Conservation (phyloP, 2,797 vertebrate species). For the Corythornis leucogaster region DNA sequence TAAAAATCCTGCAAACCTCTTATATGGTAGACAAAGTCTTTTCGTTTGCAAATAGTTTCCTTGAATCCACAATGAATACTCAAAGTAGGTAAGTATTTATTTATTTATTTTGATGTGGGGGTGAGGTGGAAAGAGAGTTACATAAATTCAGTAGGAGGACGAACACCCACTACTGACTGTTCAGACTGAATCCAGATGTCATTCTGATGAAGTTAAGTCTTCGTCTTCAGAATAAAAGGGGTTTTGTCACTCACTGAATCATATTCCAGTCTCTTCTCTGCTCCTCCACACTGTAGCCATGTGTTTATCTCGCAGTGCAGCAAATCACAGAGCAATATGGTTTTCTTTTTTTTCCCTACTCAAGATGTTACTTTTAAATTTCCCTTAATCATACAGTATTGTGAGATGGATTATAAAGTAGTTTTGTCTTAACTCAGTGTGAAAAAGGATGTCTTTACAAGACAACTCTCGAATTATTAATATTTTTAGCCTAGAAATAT, state of each 20-base stretch:
- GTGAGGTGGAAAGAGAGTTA: not conserved
- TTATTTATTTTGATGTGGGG: no score
- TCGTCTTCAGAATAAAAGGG: not conserved
- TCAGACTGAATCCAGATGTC: not conserved
- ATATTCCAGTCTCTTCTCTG: not conserved
- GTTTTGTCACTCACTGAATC: not conserved
- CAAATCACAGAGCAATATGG: not conserved
- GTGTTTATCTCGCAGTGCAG: not conserved
- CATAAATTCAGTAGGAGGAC: not conserved
- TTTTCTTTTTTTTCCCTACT: not conserved
- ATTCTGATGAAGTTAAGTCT: not conserved
- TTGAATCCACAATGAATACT: not conserved
- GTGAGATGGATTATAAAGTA: not conserved
- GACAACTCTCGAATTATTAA: not conserved
- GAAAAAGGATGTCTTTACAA: not conserved
- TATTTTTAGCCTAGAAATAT: not conserved
- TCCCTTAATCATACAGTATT: not conserved
- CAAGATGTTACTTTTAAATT: not conserved
- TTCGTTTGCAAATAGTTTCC: not conserved
- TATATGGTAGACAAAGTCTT: not conserved
- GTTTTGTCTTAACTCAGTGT: not conserved
- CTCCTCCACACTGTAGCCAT: not conserved
- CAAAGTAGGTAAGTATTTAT: not conserved
- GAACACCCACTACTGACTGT: not conserved
- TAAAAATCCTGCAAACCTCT: not conserved